These are phyloP conservation scores for Nannobrachium achirus DNA, from an alignment of 2,113 vertebrate species.

Conservation along the genomic window DNA sequence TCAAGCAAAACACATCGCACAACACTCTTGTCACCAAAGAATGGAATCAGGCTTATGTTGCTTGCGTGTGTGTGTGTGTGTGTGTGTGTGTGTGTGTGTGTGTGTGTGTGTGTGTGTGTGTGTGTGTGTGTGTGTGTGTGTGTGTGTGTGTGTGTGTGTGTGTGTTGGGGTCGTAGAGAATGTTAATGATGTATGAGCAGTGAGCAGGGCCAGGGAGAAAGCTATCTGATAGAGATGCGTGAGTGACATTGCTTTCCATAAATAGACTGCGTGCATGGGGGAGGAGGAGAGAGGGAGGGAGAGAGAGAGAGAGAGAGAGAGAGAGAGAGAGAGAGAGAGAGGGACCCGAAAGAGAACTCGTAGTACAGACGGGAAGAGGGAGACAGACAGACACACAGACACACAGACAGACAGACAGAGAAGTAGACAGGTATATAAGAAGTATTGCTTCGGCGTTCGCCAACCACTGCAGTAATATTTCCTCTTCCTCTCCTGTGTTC, in stretches of 20 bases:
- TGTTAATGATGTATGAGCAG: conserved; percentile 79
- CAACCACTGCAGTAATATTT: conserved; percentile 16
- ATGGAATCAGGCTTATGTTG: background rate
- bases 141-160: conserved; percentile 21
- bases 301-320: conserved; percentile 49
- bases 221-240: conserved; percentile 77
- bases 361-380: too few species aligned
- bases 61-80: conserved; percentile 13
- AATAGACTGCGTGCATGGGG: conserved; percentile 71
- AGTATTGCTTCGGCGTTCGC: conserved; percentile 1
- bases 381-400: conserved; percentile 1
- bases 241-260: conserved; percentile 82
- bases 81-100: conserved; percentile 15
- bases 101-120: conserved; percentile 15
- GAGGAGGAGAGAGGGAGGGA: conserved; percentile 22
- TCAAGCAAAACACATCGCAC: too few species aligned
- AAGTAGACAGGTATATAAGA: conserved; percentile 18
- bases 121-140: conserved; percentile 19
- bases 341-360: too few species aligned
- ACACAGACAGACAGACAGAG: conserved; percentile 18
- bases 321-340: conserved; percentile 31
- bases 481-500: background rate
- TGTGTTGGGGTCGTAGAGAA: conserved; percentile 55
- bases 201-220: conserved; percentile 70
- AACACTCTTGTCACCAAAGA: too few species aligned